Conservation (phyloP, 23 tunicate species). For the Phallusia fumigata region DNA sequence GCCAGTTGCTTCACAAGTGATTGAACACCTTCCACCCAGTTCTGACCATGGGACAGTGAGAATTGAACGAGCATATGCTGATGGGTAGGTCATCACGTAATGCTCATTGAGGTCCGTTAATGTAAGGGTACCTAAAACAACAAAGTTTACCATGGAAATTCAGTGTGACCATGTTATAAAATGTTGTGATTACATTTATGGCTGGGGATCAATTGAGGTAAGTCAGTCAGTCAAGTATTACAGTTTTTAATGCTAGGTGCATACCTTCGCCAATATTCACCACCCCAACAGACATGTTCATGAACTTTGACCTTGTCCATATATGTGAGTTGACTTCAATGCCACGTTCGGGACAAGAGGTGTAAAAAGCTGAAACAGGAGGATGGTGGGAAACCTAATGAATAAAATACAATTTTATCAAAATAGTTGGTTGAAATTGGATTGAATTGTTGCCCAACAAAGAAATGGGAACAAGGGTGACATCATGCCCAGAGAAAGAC, state of each 20-base stretch:
- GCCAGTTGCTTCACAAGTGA: conserved; percentile 52
- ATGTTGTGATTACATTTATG: too few relatives aligned
- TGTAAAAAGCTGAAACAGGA: conserved; percentile 80
- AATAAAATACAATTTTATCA: neutral
- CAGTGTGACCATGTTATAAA: too few relatives aligned
- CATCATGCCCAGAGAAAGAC: too few relatives aligned
- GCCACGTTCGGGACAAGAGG: conserved; percentile 54
- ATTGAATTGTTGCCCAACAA: too few relatives aligned
- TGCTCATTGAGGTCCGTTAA: conserved; percentile 50
- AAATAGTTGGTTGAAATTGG: too few relatives aligned
- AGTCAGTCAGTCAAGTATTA: too few relatives aligned
- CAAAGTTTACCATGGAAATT: too few relatives aligned
- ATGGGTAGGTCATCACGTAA: conserved; percentile 81
- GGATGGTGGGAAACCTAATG: conserved; percentile 93
- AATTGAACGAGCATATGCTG: conserved; percentile 81
- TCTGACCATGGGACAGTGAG: conserved; percentile 90
- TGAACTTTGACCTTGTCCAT: conserved; percentile 91
- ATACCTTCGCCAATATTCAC: conserved; percentile 84
- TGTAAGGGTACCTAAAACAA: conserved; percentile 45
- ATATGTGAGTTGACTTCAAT: conserved; percentile 54
- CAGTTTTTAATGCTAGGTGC: neutral
- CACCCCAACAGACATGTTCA: conserved; percentile 90
- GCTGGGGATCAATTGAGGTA: too few relatives aligned
- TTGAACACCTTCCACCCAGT: conserved; percentile 76
- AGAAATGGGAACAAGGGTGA: too few relatives aligned